Conservation (phyloP, 2,797 vertebrate species). For the Anisognathus igniventris region DNA sequence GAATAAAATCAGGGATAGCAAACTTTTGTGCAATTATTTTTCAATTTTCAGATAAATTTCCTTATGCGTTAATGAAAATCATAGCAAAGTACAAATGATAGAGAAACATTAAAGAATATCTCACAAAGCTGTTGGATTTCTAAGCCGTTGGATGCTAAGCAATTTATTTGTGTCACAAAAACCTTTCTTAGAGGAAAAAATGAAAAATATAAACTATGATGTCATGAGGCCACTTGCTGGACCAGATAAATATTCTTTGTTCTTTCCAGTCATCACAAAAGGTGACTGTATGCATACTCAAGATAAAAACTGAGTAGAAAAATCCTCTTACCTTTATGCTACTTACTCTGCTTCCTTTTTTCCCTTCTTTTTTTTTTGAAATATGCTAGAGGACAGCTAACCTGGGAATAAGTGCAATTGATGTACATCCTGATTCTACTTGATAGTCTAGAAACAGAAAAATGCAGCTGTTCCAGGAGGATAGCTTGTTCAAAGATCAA, state of each 20-base stretch:
- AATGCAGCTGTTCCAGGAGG: neutral
- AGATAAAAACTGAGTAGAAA: neutral
- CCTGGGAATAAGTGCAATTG: neutral
- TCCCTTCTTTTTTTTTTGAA: neutral
- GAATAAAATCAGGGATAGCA: neutral
- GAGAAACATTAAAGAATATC: neutral
- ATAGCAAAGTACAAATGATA: neutral
- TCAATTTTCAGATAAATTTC: neutral
- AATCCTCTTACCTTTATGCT: neutral
- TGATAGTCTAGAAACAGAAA: slow-evolving; percentile 4
- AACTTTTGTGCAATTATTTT: neutral
- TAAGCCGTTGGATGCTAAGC: neutral
- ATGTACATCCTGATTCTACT: neutral
- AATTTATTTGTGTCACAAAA: neutral
- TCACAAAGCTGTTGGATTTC: neutral
- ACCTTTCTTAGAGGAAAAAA: neutral
- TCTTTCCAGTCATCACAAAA: neutral
- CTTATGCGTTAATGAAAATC: neutral
- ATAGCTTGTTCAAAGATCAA: neutral
- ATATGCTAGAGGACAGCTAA: neutral
- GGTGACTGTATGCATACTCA: neutral
- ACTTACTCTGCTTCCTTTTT: neutral
- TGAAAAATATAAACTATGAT: neutral
- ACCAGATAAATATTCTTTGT: neutral
- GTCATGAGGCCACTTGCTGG: neutral